Base-by-base conservation (phyloP, 1,140 invertebrate species). In the Ceratina calcarata region DNA sequence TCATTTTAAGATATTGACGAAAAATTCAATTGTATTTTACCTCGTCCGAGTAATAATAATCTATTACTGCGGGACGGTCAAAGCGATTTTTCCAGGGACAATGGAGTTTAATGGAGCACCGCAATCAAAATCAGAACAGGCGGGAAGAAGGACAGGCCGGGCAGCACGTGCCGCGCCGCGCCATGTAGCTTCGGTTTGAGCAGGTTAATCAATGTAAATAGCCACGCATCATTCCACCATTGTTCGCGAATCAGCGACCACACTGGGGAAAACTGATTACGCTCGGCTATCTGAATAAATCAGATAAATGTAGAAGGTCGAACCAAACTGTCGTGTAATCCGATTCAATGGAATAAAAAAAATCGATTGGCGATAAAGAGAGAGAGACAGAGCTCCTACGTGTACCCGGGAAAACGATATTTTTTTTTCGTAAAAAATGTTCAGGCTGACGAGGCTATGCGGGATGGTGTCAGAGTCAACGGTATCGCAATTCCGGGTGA, bases 311-410 rank as follows among this genome's bases (percentile, higher is more conserved):
- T 61, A 37, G 57, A 68, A 71, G 58, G 49, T 64, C 45, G 58
- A n/a, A 7, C 15, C 15, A 10, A n/a, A 49, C 71, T 61, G 81
- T 73, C 74, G n/a, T 37, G 77, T 84, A 83, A 84, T 83, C 78
- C 82, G 66, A 68, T 80, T 76, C 78, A 67, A 76, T 65, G 67
- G 77, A 67, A 84, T 67, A 51, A 76, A 82, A n/a, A 82, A 81
- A 84, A 79, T 65, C 18, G 73, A 24, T 60, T 20, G 20, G 13
- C 13, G 64, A 78, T 70, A 55, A 27, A 49, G 57, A 7, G 37
- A 45, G 37, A 10, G 37, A 10, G 37, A 45, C 6, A 45, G 37
- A 45, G 37, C 3, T 8, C 6, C 37, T 45, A 45, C 8, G 8
- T 45, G 37, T 22, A 7, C 37, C 18, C 16, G 16, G 55, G 15